Evolutionary conservation across 2,797 vertebrate genomes (phyloP).

Genomic region (Urosaurus nigricauda): DNA sequence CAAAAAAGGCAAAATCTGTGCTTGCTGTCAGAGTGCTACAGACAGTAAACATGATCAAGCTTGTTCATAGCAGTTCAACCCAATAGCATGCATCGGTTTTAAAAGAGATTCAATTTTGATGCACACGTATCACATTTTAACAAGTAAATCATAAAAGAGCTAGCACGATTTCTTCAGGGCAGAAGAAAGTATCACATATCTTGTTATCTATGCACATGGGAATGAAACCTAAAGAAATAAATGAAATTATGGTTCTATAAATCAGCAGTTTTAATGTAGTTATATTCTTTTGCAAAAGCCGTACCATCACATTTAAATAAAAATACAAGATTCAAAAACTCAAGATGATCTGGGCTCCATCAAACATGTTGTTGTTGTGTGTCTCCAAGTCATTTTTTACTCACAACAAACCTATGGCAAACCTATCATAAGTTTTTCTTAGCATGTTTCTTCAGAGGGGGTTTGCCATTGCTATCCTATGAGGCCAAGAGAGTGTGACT

Average conservation of each 20-base stretch:
- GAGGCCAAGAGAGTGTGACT: too few relatives aligned
- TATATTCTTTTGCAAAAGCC: not conserved
- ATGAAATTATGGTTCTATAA: not conserved
- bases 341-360: not conserved
- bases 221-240: not conserved
- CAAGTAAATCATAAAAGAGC: slow-evolving; percentile 69
- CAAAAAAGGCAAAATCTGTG: not conserved
- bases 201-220: not conserved
- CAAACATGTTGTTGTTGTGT: not conserved
- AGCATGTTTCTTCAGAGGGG: too few relatives aligned
- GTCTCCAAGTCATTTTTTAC: too few relatives aligned
- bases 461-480: too few relatives aligned
- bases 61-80: slow-evolving; percentile 50
- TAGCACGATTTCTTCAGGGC: slow-evolving; percentile 65
- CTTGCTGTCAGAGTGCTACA: slow-evolving; percentile 55
- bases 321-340: not conserved
- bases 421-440: too few relatives aligned
- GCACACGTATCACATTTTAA: slow-evolving; percentile 60
- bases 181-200: slow-evolving; percentile 8
- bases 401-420: too few relatives aligned
- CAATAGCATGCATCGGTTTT: slow-evolving; percentile 67
- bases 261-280: not conserved
- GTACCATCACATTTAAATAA: not conserved
- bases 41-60: slow-evolving; percentile 64
- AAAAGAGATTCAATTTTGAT: slow-evolving; percentile 65